These are phyloP conservation scores for Acromyrmex charruanus DNA, from an alignment of 1,140 invertebrate species.

Conservation along the genomic window DNA sequence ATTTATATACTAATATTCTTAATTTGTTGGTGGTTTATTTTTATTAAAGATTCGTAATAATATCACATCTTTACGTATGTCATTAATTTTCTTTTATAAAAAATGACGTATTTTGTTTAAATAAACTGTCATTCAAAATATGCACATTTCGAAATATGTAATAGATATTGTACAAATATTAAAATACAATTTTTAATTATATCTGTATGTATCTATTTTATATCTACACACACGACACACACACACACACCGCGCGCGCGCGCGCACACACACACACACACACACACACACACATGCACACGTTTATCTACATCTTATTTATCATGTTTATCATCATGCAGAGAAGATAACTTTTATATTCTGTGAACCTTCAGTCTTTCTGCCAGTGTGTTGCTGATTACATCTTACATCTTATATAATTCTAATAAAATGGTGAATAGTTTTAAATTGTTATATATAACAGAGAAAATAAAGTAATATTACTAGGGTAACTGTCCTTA, in stretches of 20 bases:
- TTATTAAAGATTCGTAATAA: neutral
- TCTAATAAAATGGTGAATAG: constrained; percentile 13
- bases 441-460: neutral
- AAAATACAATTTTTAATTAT: neutral
- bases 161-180: constrained; percentile 1
- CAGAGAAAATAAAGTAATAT: neutral
- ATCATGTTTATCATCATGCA: neutral
- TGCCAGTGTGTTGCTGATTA: neutral
- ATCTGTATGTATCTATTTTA: neutral
- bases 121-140: neutral
- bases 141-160: neutral
- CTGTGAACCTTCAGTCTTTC: constrained; percentile 49
- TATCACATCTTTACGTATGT: neutral
- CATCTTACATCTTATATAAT: constrained; percentile 26
- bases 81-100: neutral
- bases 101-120: neutral
- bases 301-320: neutral
- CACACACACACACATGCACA: no score
- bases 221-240: no score
- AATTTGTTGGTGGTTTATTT: neutral
- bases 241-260: no score
- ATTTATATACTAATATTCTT: constrained; percentile 63
- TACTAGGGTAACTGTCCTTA: neutral
- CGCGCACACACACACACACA: no score
- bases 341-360: neutral